A percentile compares a stretch with the other conserved stretches of the same genome.
These are phyloP conservation scores for Coremacera marginata DNA, from an alignment of 2,888 invertebrate genomes.

Conservation along the genomic window DNA sequence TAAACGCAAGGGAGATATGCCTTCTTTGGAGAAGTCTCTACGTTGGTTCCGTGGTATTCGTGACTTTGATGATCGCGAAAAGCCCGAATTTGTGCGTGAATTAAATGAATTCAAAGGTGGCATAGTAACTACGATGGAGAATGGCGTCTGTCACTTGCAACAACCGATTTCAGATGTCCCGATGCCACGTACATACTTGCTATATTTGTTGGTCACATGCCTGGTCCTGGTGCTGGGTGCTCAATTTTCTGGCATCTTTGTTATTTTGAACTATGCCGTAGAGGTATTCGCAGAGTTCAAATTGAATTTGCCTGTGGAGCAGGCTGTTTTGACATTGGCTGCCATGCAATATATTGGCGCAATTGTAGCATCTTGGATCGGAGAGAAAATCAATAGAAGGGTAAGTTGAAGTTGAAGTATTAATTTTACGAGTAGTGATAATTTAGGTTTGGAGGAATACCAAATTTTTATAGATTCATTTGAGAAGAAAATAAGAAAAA, in stretches of 20 bases:
- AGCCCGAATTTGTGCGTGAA: conserved; percentile 57
- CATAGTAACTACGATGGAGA: neutral
- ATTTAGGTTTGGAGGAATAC: too few relatives aligned
- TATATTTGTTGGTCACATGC: conserved; percentile 47
- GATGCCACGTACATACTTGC: conserved; percentile 19
- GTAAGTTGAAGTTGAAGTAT: conserved; percentile 46
- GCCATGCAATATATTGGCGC: conserved; percentile 57
- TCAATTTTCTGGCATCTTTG: conserved; percentile 61
- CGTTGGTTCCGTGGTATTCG: conserved; percentile 66
- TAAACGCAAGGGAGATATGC: conserved; percentile 53
- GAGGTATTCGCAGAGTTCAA: conserved; percentile 50
- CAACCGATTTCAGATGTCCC: conserved; percentile 37
- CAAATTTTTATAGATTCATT: too few relatives aligned
- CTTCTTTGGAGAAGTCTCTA: conserved; percentile 61
- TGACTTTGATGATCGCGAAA: conserved; percentile 57
- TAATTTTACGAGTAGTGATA: neutral
- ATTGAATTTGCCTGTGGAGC: conserved; percentile 40
- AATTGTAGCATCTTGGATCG: conserved; percentile 51
- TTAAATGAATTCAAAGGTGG: conserved; percentile 51
- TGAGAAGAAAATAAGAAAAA: too few relatives aligned
- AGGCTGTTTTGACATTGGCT: conserved; percentile 56
- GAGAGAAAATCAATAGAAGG: conserved; percentile 56
- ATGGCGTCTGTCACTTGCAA: neutral
- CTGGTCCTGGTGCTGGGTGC: conserved; percentile 57
- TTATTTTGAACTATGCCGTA: conserved; percentile 60